These are phyloP conservation scores for Apogon hyalosoma DNA, from an alignment of 2,797 vertebrate species.

Conservation along the genomic window DNA sequence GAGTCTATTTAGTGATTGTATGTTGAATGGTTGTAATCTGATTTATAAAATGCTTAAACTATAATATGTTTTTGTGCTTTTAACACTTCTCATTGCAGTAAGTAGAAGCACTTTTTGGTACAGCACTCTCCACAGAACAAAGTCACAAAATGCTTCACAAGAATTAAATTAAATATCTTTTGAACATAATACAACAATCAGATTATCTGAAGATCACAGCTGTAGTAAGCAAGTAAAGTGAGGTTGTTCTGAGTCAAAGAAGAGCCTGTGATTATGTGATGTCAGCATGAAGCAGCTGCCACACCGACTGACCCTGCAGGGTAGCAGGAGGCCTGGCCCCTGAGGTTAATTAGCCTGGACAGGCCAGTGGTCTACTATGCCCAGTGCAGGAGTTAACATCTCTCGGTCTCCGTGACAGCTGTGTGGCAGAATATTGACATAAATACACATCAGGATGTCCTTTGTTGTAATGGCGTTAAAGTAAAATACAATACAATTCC, in stretches of 20 bases:
- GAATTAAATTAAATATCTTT: background rate
- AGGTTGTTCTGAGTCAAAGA: constrained; percentile 10
- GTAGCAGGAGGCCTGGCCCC: constrained; percentile 77
- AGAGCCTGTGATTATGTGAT: constrained; percentile 37
- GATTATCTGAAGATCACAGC: constrained; percentile 10
- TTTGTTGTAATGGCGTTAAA: constrained; percentile 76
- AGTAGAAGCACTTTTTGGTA: no score
- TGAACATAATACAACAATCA: background rate
- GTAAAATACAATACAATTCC: constrained; percentile 82
- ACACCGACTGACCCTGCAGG: constrained; percentile 66
- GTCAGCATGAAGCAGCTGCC: constrained; percentile 69
- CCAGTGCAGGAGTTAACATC: constrained; percentile 51
- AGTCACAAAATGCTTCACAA: no score
- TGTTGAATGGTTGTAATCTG: no score
- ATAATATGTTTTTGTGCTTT: no score
- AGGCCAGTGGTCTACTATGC: constrained; percentile 66
- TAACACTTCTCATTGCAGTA: no score
- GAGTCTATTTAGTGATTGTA: no score
- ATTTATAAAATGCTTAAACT: no score
- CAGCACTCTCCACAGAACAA: no score
- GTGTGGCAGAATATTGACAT: constrained; percentile 75
- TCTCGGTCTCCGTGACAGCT: constrained; percentile 67
- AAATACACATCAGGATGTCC: constrained; percentile 78
- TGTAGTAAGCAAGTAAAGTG: constrained; percentile 2
- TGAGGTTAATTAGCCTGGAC: constrained; percentile 82